Evolutionary conservation across 2,113 vertebrate genomes (phyloP).

Genomic region (Microcebus lehilahytsara): DNA sequence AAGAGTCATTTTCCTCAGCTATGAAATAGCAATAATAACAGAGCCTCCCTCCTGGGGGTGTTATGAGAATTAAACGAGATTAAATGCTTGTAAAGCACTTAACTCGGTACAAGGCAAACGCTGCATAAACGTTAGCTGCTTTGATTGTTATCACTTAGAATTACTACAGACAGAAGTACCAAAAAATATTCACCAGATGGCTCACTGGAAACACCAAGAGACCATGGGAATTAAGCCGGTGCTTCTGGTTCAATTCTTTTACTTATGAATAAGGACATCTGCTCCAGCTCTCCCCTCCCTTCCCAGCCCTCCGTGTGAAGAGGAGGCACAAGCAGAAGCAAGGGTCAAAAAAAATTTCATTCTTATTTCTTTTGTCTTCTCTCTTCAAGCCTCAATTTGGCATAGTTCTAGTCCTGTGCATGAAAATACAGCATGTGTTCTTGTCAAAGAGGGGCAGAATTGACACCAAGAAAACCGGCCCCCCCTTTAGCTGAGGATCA

Average conservation of each 20-base stretch:
- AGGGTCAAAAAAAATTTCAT: not conserved
- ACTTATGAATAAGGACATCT: not conserved
- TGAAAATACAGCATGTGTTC: not conserved
- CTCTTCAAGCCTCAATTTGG: not conserved
- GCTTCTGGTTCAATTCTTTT: not conserved
- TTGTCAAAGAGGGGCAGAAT: not conserved
- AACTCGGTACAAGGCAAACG: slow-evolving; percentile 50
- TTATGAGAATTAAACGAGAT: slow-evolving; percentile 59
- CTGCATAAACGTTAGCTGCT: not conserved
- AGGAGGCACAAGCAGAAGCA: not conserved
- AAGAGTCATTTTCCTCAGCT: slow-evolving; percentile 19
- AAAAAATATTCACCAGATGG: slow-evolving; percentile 65
- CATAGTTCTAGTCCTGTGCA: not conserved
- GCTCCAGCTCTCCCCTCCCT: not conserved
- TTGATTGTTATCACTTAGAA: slow-evolving; percentile 50
- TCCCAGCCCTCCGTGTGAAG: not conserved
- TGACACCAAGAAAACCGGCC: not conserved
- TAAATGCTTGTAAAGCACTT: slow-evolving; percentile 66
- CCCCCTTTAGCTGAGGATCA: not conserved
- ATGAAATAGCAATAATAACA: slow-evolving; percentile 2
- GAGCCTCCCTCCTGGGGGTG: not conserved
- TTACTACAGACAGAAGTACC: slow-evolving; percentile 36
- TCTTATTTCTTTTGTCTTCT: not conserved
- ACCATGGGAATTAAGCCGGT: not conserved
- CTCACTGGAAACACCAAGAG: slow-evolving; percentile 44